phyloP scores from a whole-genome alignment of 2,888 invertebrate genomes.

The Harpagoxenus sublaevis region DNA sequence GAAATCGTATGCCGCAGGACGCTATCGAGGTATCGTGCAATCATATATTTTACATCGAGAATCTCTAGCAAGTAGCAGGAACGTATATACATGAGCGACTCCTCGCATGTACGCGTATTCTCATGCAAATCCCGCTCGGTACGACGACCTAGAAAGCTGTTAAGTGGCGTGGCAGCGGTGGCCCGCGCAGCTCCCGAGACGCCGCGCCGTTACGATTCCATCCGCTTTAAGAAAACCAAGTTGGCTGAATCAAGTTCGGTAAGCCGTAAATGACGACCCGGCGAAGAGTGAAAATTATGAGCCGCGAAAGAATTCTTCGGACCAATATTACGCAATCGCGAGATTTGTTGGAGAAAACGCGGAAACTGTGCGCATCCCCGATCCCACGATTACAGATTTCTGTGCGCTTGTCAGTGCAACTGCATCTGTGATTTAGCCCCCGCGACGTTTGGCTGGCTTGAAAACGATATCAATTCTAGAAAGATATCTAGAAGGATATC shows the following conservation, averaged over 20 bases:
- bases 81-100: slow-evolving; percentile 5
- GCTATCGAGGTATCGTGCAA: neutral
- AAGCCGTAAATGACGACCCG: slow-evolving; percentile 59
- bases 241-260: slow-evolving; percentile 69
- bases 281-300: slow-evolving; percentile 59
- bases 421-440: neutral
- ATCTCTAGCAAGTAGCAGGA: slow-evolving; percentile 10
- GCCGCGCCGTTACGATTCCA: slow-evolving; percentile 58
- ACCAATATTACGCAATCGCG: neutral
- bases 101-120: slow-evolving; percentile 45
- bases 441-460: neutral
- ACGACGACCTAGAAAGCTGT: slow-evolving; percentile 59
- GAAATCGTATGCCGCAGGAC: slow-evolving; percentile 18
- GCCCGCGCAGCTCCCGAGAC: slow-evolving; percentile 46
- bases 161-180: slow-evolving; percentile 48
- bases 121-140: slow-evolving; percentile 62
- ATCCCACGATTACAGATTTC: neutral
- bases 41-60: slow-evolving; percentile 20
- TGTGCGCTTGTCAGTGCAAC: neutral
- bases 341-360: neutral
- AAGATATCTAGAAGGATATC: neutral
- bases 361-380: neutral
- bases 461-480: neutral
- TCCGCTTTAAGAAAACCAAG: slow-evolving; percentile 73
- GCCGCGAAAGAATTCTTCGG: slow-evolving; percentile 30